Evolutionary conservation across 2,113 vertebrate genomes (phyloP).

Genomic region (Urocynchramus pylzowi): DNA sequence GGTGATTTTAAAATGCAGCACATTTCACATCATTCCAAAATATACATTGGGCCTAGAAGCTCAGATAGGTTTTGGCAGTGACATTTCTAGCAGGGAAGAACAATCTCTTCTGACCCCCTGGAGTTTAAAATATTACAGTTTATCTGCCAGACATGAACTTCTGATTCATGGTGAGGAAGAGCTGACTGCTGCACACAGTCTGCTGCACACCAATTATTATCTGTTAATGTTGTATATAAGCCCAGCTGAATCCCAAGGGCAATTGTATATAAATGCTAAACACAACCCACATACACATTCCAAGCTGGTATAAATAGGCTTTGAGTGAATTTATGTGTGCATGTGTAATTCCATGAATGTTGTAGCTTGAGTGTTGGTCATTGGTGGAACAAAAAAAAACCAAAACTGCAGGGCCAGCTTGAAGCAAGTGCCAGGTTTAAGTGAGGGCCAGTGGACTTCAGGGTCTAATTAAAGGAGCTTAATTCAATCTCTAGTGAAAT

Average conservation of each 20-base stretch:
- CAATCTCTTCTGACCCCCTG: background rate
- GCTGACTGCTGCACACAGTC: background rate
- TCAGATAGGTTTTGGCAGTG: background rate
- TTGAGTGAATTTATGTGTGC: background rate
- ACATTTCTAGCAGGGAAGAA: background rate
- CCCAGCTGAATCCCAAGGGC: background rate
- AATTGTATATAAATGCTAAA: background rate
- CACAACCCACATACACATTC: background rate
- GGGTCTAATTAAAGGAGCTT: background rate
- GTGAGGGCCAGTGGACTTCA: background rate
- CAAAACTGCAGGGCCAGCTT: background rate
- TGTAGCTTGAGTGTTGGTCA: background rate
- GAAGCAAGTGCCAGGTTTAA: background rate
- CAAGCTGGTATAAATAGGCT: background rate
- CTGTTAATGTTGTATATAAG: background rate
- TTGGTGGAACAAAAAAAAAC: background rate
- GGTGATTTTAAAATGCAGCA: background rate
- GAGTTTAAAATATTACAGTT: background rate
- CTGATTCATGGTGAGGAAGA: background rate
- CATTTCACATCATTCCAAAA: background rate
- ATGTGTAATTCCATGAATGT: background rate
- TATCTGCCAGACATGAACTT: background rate
- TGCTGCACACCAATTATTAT: background rate
- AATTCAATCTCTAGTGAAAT: background rate
- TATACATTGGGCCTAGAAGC: background rate